Evolutionary conservation across 2,113 vertebrate genomes (phyloP).

Genomic region (Mobula birostris): DNA sequence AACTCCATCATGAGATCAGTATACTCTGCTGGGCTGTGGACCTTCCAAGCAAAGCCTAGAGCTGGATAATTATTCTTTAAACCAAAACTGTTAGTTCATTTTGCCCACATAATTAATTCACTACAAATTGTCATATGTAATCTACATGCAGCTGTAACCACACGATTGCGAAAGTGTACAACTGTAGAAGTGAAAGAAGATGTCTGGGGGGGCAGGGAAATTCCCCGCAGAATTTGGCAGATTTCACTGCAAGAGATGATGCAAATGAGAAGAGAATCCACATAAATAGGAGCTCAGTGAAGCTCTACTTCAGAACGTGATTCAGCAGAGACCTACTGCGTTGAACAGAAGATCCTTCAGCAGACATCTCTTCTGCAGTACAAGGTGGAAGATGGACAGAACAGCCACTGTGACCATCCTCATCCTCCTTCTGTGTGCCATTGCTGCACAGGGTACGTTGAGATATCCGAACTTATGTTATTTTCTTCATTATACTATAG

Average conservation of each 20-base stretch:
- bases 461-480: background rate
- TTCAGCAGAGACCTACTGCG: background rate
- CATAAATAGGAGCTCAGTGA: background rate
- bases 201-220: background rate
- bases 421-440: background rate
- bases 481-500: background rate
- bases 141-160: background rate
- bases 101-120: too few relatives aligned
- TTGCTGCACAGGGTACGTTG: background rate
- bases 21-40: background rate
- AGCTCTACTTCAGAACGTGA: background rate
- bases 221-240: background rate
- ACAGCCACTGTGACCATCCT: background rate
- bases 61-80: background rate
- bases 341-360: background rate
- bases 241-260: background rate
- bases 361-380: background rate
- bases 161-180: background rate
- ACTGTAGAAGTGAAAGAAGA: background rate
- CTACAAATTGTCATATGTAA: background rate
- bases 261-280: background rate
- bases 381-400: background rate
- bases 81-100: background rate
- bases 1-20: background rate
- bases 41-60: background rate